Evolutionary conservation across 53 echinoderm and acorn worm species (phyloP), one percentile per base, ranked within the genome.

Genomic region (Antedon mediterranea): DNA sequence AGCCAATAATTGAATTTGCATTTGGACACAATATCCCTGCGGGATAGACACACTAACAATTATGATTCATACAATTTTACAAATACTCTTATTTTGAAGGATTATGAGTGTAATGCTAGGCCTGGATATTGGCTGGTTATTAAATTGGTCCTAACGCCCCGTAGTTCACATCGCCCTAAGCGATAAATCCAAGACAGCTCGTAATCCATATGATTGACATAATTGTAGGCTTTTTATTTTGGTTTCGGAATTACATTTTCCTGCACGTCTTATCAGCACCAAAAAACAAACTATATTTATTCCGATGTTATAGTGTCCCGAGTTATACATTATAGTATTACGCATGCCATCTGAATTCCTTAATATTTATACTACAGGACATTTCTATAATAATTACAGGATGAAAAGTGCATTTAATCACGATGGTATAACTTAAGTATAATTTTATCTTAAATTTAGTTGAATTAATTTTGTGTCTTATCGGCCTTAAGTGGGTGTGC

Each of bases 111-210:
- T 23, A 57, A 57, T 57, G 20, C 57, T 57, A 57, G 57, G 23
- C 11, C 57, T 57, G 57, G 23, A 57, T 57, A 57, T 57, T 57
- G 11, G 20, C 57, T 57, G 23, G 57, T 57, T 57, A 57, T 57
- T 57, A 57, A 57, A 57, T 57, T 57, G 57, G 57, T 57, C 57
- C 57, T 57, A 57, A 57, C 57, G 57, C 57, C 57, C 57, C 57
- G 57, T 57, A 57, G 57, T 57, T 57, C 57, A 57, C 15, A 57
- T 3, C 57, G 57, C 57, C 57, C 20, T 18, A 18, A 26, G 57
- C 57, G 57, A 57, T 57, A 8, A 57, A 57, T 7, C 14, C 57
- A 57, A 57, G 57, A 57, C 57, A 57, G 57, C 20, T 57, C 57
- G 11, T 57, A 57, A 57, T 9, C 57, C 57, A 1, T 11, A 57